Base-by-base conservation (phyloP, 2,888 invertebrate species). In the Hipparchia sbordonii region DNA sequence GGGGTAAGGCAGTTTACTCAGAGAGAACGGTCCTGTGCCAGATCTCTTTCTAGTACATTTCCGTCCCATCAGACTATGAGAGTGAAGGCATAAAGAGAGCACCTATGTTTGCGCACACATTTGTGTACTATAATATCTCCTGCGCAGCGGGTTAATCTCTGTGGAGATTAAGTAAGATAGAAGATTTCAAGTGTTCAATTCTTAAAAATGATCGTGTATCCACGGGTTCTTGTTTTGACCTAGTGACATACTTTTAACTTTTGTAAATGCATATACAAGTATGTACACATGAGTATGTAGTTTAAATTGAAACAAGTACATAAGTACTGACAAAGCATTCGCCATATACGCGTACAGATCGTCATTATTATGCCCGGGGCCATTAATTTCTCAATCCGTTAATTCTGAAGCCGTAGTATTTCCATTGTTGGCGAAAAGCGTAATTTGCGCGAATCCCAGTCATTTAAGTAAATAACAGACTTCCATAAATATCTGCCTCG, bases 401-500 rank as follows among this genome's bases (percentile, higher is more conserved):
- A 62, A 72, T 72, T 74, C 67, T 69, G 69, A 69, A 69, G 69
- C 69, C 60, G 69, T 69, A 69, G 69, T 69, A 69, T 69, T 61
- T 69, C 69, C 69, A 69, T 69, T 69, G 69, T 69, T 69, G 69
- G 51, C 61, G 69, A 61, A 69, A 69, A 69, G 61, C 69, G 69
- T 69, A 69, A 69, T 69, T 69, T 69, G 69, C 69, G 45, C 51
- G 69, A 69, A 69, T 69, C 69, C 57, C 72, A 73, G 67, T 73
- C 71, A 73, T 73, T 71, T 73, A 67, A 73, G 71, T 73, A 73
- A 70, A 73, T 71, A 73, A 71, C 63, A 63, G 73, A 73, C 48
- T 67, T 71, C 57, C 69, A 61, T 69, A 69, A 69, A 69, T 69
- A 69, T 69, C 69, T 61, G 69, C 52, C 51, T 61, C 61, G 69